Evolutionary conservation across 92 coral and sea anemone genomes (phyloP), one percentile per base, ranked within the genome.

Genomic region (Heteractis magnifica): DNA sequence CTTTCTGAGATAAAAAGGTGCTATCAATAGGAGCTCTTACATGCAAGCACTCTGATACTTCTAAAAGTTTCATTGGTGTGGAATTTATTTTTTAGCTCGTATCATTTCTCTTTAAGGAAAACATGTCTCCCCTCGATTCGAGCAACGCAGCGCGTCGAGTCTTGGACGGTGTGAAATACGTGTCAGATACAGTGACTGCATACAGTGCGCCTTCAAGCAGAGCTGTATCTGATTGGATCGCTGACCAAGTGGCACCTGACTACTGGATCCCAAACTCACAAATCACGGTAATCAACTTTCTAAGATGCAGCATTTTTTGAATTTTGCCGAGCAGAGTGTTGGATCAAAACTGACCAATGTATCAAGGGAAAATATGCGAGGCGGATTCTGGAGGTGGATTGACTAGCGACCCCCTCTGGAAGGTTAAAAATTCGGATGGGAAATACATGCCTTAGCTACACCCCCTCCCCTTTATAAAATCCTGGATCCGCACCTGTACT

Each of bases 181-280:
- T 97, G 18, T 87, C 95, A 0, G 92, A 89, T 16, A 91, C 99
- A 13, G 91, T 97, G 65, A 89, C 92, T 65, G 89, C 94, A 49
- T 87, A 94, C 60, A 90, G 98, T 51, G 91, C 89, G 74, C 97
- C 92, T 1, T 87, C 99, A 26, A 89, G 96, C 56, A 89, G 94
- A 51, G 98, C 90, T 51, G 88, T 97, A 76, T 79, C 94, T 58
- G 88, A 84, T 79, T 97, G 98, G 94, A 87, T 97, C 62, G 93
- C 99, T 70, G 99, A 97, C 81, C 89, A 91, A 77, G 92, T 97
- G 65, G 98, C 98, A 4, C 99, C 99, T 0, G 94, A 91, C 6
- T 97, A 97, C 87, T 97, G 99, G 99, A 80, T 92, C 18, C 98
- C 99, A 4, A 97, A 97, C 84, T 81, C 96, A 1, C 86, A 92